Base-by-base conservation (phyloP, 35 echinoderm and acorn worm genomes). In the Lytechinus variegatus region DNA sequence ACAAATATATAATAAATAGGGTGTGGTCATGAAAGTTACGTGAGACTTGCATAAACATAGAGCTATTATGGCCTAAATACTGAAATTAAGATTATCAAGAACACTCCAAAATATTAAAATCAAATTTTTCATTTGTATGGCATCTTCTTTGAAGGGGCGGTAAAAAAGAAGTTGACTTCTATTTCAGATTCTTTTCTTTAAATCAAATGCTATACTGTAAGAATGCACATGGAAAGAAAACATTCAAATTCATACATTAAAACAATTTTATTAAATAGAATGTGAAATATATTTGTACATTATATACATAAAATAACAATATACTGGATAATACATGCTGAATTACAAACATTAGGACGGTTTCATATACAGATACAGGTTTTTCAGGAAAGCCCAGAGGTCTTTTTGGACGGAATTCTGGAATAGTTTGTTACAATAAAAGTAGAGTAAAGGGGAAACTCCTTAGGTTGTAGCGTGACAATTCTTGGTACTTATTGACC, bases 221-320 rank as follows among this genome's bases (percentile, higher is more conserved):
- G 16, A 79, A n/a, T 24, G 8, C 66, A 79, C 4, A 79, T 7
- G 66, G n/a, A 79, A 24, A 79, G 21, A 8, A 79, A 24, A 24
- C 6, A 24, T 1, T 79, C 19, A 79, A 24, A 24, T n/a, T 19
- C 24, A 5, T n/a, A 79, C n/a, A 4, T 79, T 79, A 79, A 24
- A 79, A 79, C 66, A 79, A 79, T 79, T 4, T 79, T 79, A 79
- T 79, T 79, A 79, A 79, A 79, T 79, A 79, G n/a, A 79, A 52
- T 91, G 44, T 91, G 10, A 52, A 14, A 53, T 91, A 54, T 91
- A 24, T 91, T 53, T 91, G 44, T 91, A 53, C 66, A 79, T 24
- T 79, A 79, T 79, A 33, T 95, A 51, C 86, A 53, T 19, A 16
- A 4, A 86, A 33, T 61, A 27, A 29, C 27, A 87, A 27, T n/a